Evolutionary conservation across 1,140 invertebrate genomes (phyloP), one percentile per base, ranked within the genome.

Genomic region (Drosophila tropicalis): DNA sequence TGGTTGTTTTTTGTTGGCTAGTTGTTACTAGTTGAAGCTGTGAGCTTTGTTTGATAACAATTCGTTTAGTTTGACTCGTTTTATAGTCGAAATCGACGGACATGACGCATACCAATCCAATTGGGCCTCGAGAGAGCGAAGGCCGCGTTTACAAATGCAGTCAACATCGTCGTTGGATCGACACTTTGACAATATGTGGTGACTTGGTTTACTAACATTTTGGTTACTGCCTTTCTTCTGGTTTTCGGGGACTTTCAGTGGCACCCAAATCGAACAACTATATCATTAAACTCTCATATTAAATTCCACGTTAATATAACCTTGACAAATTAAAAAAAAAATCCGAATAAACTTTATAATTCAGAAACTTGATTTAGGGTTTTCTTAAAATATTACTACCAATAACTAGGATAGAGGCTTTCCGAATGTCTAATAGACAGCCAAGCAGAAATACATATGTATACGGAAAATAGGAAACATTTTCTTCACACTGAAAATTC

Each of bases 81-180:
- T 67, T 87, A 86, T 86, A 85, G 51, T 61, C 62, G 0, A 70
- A 60, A 44, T 15, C 25, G 0, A 51, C 15, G 15, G n/a, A 29
- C 54, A 44, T 76, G 70, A 67, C 73, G 62, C 66, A 51, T 51
- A 51, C 17, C 6, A 22, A 73, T 69, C 51, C 40, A 34, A 19
- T 47, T 40, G 34, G 74, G 62, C 66, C 15, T 34, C 25, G 22
- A 56, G 32, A 54, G 22, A 34, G 29, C 34, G 79, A 87, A 86
- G 83, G 83, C 58, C 65, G 67, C 76, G 70, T 58, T 87, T 86
- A 74, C 55, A 72, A 70, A 86, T 87, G 83, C 83, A 83, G 36
- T 57, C 32, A 65, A 68, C 77, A 80, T 87, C 69, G 44, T 4
- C 17, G 44, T n/a, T 51, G 9, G 72, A 25, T 68, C 62, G 62